Conservation (phyloP, 2,888 invertebrate genomes). For the Branchellion lobata region DNA sequence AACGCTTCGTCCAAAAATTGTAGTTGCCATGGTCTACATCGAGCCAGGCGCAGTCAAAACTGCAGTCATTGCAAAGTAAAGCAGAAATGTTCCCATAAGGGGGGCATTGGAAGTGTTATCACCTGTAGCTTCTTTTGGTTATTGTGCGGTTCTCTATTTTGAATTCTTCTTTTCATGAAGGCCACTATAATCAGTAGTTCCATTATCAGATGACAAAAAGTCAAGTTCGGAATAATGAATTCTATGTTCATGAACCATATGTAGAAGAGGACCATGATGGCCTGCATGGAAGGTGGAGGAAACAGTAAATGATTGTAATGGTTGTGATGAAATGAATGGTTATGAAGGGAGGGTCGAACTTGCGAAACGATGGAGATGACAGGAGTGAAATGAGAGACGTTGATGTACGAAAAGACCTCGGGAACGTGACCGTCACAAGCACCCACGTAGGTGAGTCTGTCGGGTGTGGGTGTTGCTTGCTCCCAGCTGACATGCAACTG, state of each 20-base stretch:
- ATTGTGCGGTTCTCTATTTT: neutral
- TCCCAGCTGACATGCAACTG: no score
- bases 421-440: constrained; percentile 7
- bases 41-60: no score
- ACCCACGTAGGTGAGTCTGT: neutral
- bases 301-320: no score
- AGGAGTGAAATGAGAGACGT: neutral
- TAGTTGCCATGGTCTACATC: no score
- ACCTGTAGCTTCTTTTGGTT: no score
- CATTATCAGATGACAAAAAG: neutral
- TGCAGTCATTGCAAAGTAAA: no score
- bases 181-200: neutral
- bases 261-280: neutral
- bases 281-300: neutral
- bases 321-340: neutral
- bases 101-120: no score
- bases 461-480: neutral
- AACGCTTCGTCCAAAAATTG: no score
- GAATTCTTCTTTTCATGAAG: neutral
- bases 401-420: neutral
- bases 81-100: no score
- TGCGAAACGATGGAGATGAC: neutral
- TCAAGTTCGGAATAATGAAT: neutral
- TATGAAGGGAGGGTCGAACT: neutral
- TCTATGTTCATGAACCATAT: neutral